These are phyloP conservation scores for Anastrepha obliqua DNA, from an alignment of 1,140 invertebrate species.

Conservation along the genomic window DNA sequence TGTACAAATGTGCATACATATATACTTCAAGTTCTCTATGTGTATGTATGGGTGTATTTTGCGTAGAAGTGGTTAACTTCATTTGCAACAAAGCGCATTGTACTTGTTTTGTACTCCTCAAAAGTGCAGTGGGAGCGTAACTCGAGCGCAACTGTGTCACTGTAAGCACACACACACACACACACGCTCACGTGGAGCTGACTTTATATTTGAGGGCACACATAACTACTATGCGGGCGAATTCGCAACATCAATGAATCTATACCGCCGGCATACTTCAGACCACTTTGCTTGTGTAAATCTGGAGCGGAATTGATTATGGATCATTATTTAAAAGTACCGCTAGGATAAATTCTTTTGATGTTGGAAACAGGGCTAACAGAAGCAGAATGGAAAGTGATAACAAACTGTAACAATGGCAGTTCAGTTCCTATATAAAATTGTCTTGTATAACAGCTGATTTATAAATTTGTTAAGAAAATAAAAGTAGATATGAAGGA, in stretches of 20 bases:
- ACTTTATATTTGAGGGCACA: background rate
- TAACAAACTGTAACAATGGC: too few relatives aligned
- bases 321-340: constrained; percentile 12
- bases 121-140: background rate
- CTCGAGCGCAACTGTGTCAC: constrained; percentile 10
- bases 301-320: constrained; percentile 36
- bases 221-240: background rate
- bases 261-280: background rate
- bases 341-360: background rate
- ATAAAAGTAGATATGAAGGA: too few relatives aligned
- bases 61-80: constrained; percentile 9
- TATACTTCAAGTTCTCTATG: background rate
- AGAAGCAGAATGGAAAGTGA: background rate
- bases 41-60: background rate
- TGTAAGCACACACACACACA: background rate
- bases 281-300: background rate
- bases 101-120: background rate
- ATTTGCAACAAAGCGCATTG: constrained; percentile 41
- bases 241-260: background rate
- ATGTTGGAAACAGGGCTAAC: background rate
- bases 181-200: background rate
- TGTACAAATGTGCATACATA: background rate
- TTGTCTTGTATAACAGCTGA: too few relatives aligned
- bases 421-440: too few relatives aligned
- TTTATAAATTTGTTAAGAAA: too few relatives aligned